Base-by-base conservation (phyloP, 92 coral and sea anemone species). In the Meandrina meandrites region DNA sequence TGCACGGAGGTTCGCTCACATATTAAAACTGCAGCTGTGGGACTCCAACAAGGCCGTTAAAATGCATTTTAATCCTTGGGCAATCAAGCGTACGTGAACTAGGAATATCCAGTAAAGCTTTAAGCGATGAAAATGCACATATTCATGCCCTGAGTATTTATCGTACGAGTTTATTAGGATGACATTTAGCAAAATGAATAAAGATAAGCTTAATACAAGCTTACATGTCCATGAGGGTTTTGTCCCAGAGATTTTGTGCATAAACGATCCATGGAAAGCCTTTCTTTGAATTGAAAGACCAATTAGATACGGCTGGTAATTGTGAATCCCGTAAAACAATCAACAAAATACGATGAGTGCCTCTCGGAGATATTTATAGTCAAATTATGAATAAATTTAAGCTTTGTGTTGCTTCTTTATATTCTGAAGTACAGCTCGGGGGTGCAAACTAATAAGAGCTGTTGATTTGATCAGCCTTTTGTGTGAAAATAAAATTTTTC, bases 31-130 rank as follows among this genome's bases (percentile, higher is more conserved):
- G 48, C 48, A 3, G 53, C 1, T 48, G 45, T 13, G 9, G 53
- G 24, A 19, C 30, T 79, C 42, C 37, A 30, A 28, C 69, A 32
- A 54, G 27, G 78, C 27, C 13, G 51, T 73, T 19, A 73, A 19
- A 73, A 37, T 40, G 16, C 42, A 54, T 17, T 79, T 79, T 81
- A 45, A n/a, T 76, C 42, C 75, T 81, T 81, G 75, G 36, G 35
- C 60, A 64, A 48, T 66, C 84, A 60, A 47, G 62, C n/a, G 42
- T n/a, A n/a, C n/a, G n/a, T 64, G 19, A 42, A n/a, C 45, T 21
- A 16, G 15, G 8, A 79, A 22, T 40, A 73, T 30, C 17, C 3
- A 32, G 36, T 68, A 30, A 40, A 73, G 78, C 48, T 4, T 19
- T 36, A 14, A 32, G 48, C 78, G 0, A 19, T 4, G 9, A 34